Evolutionary conservation across 1,140 invertebrate genomes (phyloP).

Genomic region (Parasteatoda tepidariorum): DNA sequence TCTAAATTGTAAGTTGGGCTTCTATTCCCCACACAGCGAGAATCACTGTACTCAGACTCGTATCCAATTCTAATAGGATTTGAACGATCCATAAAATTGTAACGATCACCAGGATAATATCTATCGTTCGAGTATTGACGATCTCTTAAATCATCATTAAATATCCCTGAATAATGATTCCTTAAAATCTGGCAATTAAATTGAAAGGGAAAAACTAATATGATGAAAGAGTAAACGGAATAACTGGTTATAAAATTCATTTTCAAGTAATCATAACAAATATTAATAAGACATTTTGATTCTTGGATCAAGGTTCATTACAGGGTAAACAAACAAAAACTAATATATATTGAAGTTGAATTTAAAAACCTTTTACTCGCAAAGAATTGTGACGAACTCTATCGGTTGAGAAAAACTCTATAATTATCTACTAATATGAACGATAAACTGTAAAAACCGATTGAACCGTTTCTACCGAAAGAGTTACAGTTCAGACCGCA

Average conservation of each 20-base stretch:
- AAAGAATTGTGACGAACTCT: too few species aligned
- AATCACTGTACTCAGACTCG: constrained; percentile 38
- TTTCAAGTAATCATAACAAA: neutral
- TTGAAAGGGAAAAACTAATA: neutral
- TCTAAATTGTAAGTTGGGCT: neutral
- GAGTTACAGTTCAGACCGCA: too few species aligned
- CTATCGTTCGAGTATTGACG: constrained; percentile 23
- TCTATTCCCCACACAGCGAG: constrained; percentile 14
- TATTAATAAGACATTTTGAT: too few species aligned
- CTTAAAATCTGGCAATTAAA: constrained; percentile 18
- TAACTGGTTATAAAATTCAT: neutral
- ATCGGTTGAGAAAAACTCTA: too few species aligned
- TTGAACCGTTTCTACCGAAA: too few species aligned
- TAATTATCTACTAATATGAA: too few species aligned
- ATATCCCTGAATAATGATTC: constrained; percentile 10
- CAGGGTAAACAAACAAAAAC: neutral
- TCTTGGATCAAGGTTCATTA: neutral
- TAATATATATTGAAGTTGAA: too few species aligned
- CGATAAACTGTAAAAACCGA: too few species aligned
- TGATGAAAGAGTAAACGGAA: neutral
- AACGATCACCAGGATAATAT: constrained; percentile 13
- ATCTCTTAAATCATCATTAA: neutral
- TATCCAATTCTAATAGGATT: neutral
- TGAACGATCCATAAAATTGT: neutral
- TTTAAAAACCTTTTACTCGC: too few species aligned